Conservation (phyloP, 1,140 invertebrate species). For the Chrysomallon squamiferum region DNA sequence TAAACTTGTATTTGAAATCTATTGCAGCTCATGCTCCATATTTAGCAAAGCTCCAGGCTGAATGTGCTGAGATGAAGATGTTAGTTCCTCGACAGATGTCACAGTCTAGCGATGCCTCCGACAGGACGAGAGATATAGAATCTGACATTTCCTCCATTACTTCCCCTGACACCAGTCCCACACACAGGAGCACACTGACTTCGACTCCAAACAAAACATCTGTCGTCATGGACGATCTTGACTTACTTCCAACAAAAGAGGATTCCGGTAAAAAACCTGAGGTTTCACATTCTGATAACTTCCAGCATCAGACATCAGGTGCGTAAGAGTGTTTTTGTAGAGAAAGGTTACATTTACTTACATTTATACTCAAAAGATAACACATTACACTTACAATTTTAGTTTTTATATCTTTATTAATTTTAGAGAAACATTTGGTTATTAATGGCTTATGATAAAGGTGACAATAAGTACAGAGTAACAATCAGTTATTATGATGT, state of each 20-base stretch:
- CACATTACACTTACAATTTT: no score
- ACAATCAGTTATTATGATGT: no score
- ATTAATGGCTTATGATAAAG: no score
- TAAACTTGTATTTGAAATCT: no score
- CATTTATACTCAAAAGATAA: no score
- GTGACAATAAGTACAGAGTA: no score
- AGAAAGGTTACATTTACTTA: no score
- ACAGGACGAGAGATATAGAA: slow-evolving; percentile 14
- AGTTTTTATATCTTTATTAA: no score
- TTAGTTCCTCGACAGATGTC: slow-evolving; percentile 39
- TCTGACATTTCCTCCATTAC: slow-evolving; percentile 23
- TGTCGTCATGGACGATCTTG: slow-evolving; percentile 44
- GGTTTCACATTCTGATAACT: no score
- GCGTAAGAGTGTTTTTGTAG: no score
- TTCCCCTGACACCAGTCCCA: slow-evolving; percentile 8
- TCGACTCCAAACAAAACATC: background rate
- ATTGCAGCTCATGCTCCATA: slow-evolving; percentile 32
- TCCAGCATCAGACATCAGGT: no score
- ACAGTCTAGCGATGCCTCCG: slow-evolving; percentile 28
- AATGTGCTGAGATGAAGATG: slow-evolving; percentile 53
- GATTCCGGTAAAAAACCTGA: slow-evolving; percentile 2
- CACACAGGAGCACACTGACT: slow-evolving; percentile 13
- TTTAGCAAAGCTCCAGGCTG: slow-evolving; percentile 46
- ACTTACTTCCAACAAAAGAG: slow-evolving; percentile 54
- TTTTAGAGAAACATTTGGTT: no score